A percentile compares a stretch with the other conserved stretches of the same genome.
phyloP scores from a whole-genome alignment of 2,888 invertebrate species.

The Limnephilus lunatus region DNA sequence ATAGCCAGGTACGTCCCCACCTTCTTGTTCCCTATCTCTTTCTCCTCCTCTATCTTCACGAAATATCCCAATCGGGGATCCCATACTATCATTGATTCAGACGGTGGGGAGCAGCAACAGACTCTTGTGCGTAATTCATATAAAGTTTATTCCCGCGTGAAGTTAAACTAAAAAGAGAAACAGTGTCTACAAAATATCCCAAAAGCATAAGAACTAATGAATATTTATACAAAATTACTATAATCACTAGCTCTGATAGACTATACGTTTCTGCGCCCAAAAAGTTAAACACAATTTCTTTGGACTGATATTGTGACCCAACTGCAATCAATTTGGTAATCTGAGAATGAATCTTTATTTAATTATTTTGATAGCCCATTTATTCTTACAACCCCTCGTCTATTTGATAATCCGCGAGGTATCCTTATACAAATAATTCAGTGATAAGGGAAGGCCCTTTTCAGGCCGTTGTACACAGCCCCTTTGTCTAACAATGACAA shows the following conservation, averaged over 20 bases:
- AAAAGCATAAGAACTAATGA: too few species aligned
- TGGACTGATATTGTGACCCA: not conserved
- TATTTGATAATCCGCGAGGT: not conserved
- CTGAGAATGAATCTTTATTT: not conserved
- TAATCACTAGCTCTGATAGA: not conserved
- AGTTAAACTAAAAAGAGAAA: too few species aligned
- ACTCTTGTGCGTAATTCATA: too few species aligned
- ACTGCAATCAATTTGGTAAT: not conserved
- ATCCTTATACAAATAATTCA: not conserved
- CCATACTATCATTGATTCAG: too few species aligned
- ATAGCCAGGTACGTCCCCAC: too few species aligned
- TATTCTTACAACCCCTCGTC: not conserved
- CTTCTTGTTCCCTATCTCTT: too few species aligned
- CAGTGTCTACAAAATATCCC: too few species aligned
- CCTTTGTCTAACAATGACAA: slow-evolving; percentile 40
- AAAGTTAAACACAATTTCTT: not conserved
- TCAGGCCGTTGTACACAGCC: not conserved
- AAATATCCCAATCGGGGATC: too few species aligned
- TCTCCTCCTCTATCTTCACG: too few species aligned
- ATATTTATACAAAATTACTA: too few species aligned
- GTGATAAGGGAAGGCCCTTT: not conserved
- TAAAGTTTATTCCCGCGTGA: too few species aligned
- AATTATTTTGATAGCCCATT: not conserved
- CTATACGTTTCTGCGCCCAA: not conserved
- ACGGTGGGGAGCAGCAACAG: too few species aligned